Base-by-base conservation (phyloP, 2,113 vertebrate genomes). In the Rhinichthys klamathensis region DNA sequence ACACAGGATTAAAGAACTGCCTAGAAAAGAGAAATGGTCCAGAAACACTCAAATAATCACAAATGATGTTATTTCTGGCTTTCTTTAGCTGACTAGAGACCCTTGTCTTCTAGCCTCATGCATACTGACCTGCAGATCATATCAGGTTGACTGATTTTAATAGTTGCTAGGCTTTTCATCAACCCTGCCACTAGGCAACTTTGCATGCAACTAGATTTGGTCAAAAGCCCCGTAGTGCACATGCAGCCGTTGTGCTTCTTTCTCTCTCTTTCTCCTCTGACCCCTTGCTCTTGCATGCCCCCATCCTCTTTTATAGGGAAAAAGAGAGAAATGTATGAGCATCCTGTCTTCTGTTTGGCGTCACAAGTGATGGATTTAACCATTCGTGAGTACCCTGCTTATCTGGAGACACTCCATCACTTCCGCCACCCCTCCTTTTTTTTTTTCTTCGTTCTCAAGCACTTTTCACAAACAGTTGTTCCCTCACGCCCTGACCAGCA, bases 311-410 rank as follows among this genome's bases (percentile, higher is more conserved):
- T 98, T 98, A 95, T 99, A 99, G 98, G 98, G 95, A 98, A 99
- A 99, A 99, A 99, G 97, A 99, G 98, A 98, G 98, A 99, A 97
- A 99, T 99, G 97, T 99, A 97, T 97, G 98, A 99, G 94, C 98
- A 99, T 96, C 98, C 98, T 96, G 97, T 99, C 98, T 99, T 99
- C 98, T 99, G 98, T 97, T 99, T 99, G 98, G 98, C 98, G 95
- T 99, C 98, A 97, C 98, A 99, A 98, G 98, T 99, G 97, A 99
- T 99, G 98, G 98, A 99, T 99, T 99, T 99, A 99, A 99, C 98
- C 95, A 99, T 99, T 98, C 98, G 98, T 99, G 98, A 99, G 98
- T 99, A 99, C 97, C 93, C 96, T 95, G 94, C 96, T 95, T 96
- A 95, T 95, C 94, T 94, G 95, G 92, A 72, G 58, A 70, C 83